phyloP scores from a whole-genome alignment of 2,888 invertebrate species.

The Limulus polyphemus region DNA sequence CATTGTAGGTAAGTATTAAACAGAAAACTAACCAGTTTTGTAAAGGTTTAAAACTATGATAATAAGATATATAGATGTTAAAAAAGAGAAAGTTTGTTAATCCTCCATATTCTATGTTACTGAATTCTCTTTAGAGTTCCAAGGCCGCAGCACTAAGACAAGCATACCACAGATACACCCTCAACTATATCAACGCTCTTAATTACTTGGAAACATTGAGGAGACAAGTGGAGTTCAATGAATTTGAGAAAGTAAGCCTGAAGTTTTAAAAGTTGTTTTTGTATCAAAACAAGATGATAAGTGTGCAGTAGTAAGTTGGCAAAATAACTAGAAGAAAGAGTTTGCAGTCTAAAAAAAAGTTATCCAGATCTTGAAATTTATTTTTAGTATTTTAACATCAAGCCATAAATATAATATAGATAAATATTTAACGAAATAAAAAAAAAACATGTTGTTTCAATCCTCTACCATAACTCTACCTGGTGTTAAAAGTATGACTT shows the following conservation, averaged over 20 bases:
- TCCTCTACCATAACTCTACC: no score
- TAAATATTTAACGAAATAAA: no score
- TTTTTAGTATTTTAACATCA: no score
- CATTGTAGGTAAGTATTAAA: no score
- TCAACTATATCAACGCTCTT: constrained; percentile 50
- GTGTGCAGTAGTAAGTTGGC: not conserved
- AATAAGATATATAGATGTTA: not conserved
- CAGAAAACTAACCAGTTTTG: no score
- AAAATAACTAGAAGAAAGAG: no score
- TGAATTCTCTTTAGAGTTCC: no score
- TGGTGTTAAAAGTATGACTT: no score
- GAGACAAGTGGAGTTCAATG: constrained; percentile 46
- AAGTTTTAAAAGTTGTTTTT: not conserved
- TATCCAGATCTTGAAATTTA: no score
- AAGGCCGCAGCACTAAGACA: constrained; percentile 41
- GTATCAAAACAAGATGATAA: not conserved
- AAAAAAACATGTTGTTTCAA: no score
- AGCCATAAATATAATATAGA: no score
- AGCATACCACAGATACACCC: constrained; percentile 50
- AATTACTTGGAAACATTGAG: constrained; percentile 48
- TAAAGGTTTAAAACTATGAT: not conserved
- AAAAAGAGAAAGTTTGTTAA: not conserved
- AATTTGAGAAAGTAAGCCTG: constrained; percentile 46
- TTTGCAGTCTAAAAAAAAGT: no score
- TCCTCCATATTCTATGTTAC: not conserved